Base-by-base conservation (phyloP, 2,888 invertebrate genomes). In the Drosophila recens region DNA sequence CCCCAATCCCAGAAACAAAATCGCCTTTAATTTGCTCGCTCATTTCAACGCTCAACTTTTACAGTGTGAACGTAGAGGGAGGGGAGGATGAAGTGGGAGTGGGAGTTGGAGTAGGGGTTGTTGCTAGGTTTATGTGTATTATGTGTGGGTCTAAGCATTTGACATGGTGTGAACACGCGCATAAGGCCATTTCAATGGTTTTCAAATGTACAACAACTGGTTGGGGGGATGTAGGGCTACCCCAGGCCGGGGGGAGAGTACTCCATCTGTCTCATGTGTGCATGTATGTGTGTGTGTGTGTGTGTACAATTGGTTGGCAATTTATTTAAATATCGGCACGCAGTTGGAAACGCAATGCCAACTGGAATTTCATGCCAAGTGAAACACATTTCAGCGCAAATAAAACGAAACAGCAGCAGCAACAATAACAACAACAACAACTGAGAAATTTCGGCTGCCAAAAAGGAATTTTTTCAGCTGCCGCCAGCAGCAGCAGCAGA, bases 381-480 rank as follows among this genome's bases (percentile, higher is more conserved):
- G 71, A 77, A 80, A 73, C 71, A 82, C 77, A 79, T 73, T 80
- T 80, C 64, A 73, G 73, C 64, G 69, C 63, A 69, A 78, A 79
- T 72, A 82, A 82, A 82, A 72, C 65, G 71, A 79, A 79, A 74
- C 65, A 79, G 51, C 74, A 66, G 42, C 66, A 70, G 23, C 63
- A 76, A 45, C 49, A 87, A 17, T 56, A 76, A 54, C 34, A 53
- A 15, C 40, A 40, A 6, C 38, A 46, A 46, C 62, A 52, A 53
- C 62, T 69, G 69, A 67, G 65, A 77, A 67, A 79, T 66, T 77
- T 77, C 46, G 74, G 82, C 86, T 80, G 84, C 76, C 85, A 72
- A 89, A 84, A 89, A 79, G 85, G 85, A 85, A 89, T 89, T 89
- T 84, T 74, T 85, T 89, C 89, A 89, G 89, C 87, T 85, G 84